These are phyloP conservation scores for Scyliorhinus canicula DNA, from an alignment of 2,797 vertebrate genomes.

Conservation along the genomic window DNA sequence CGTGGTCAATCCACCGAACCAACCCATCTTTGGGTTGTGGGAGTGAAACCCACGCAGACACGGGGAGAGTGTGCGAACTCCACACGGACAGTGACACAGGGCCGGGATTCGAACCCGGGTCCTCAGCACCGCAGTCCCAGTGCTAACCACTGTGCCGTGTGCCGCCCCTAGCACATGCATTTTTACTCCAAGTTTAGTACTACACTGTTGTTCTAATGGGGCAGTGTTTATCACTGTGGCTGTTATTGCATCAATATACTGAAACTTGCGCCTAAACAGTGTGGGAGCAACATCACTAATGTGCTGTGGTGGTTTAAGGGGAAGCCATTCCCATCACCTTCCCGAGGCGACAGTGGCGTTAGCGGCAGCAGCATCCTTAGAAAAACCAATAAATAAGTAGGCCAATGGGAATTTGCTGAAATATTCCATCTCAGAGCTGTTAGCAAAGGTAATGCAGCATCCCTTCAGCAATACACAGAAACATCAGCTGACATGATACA, in stretches of 20 bases:
- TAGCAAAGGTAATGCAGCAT: neutral
- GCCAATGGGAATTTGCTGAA: neutral
- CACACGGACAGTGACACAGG: no score
- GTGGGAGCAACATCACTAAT: neutral
- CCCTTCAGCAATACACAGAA: neutral
- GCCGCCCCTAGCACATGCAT: no score
- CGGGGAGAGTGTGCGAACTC: no score
- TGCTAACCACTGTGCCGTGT: no score
- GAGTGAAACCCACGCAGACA: no score
- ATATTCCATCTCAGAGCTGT: neutral
- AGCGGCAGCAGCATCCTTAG: neutral
- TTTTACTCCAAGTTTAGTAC: neutral
- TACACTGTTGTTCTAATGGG: neutral
- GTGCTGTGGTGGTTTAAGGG: neutral
- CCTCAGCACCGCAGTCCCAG: no score
- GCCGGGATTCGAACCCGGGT: no score
- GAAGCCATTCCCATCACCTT: neutral
- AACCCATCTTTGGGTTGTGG: no score
- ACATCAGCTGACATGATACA: neutral
- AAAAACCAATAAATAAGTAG: neutral
- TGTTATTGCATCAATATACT: neutral
- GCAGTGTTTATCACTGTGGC: neutral
- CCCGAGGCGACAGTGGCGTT: neutral
- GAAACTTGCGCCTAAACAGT: neutral
- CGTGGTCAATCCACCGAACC: no score